A percentile compares a stretch with the other conserved stretches of the same genome.
phyloP scores from a whole-genome alignment of 2,888 invertebrate genomes.

The Aspidiotus destructor region DNA sequence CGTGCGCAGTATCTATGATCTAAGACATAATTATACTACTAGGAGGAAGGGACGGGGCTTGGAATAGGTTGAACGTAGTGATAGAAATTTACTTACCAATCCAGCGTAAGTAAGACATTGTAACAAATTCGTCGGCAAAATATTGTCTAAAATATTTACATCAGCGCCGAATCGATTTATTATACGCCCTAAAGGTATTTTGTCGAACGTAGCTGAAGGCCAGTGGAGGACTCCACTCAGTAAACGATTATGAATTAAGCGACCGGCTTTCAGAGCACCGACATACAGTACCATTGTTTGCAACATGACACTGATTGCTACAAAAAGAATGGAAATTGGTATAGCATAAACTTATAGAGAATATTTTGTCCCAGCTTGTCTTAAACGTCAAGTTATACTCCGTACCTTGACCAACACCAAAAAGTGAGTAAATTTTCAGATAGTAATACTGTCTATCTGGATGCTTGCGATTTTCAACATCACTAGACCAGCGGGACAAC shows the following conservation, averaged over 20 bases:
- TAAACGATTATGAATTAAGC: conserved; percentile 33
- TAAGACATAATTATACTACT: too few species aligned
- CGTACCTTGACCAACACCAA: conserved; percentile 79
- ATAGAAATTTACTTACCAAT: too few species aligned
- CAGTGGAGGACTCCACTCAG: conserved; percentile 46
- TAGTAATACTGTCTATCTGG: conserved; percentile 50
- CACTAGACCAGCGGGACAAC: conserved; percentile 75
- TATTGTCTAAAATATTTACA: conserved; percentile 58
- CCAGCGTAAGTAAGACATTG: too few species aligned
- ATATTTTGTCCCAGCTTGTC: too few species aligned
- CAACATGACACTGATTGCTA: too few species aligned
- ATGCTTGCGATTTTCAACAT: conserved; percentile 42
- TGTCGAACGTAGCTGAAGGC: conserved; percentile 47
- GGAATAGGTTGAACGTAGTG: too few species aligned
- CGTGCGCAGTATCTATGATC: too few species aligned
- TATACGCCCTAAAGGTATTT: conserved; percentile 47
- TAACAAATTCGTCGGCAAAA: conserved; percentile 31
- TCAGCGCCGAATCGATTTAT: conserved; percentile 47
- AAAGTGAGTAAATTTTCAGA: conserved; percentile 78
- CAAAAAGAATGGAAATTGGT: too few species aligned
- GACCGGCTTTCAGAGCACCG: conserved; percentile 5
- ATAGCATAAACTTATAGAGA: too few species aligned
- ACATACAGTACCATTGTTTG: too few species aligned
- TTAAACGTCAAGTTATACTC: too few species aligned
- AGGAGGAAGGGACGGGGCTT: too few species aligned